These are phyloP conservation scores for Acridotheres tristis DNA, from an alignment of 2,797 vertebrate genomes.

Conservation along the genomic window DNA sequence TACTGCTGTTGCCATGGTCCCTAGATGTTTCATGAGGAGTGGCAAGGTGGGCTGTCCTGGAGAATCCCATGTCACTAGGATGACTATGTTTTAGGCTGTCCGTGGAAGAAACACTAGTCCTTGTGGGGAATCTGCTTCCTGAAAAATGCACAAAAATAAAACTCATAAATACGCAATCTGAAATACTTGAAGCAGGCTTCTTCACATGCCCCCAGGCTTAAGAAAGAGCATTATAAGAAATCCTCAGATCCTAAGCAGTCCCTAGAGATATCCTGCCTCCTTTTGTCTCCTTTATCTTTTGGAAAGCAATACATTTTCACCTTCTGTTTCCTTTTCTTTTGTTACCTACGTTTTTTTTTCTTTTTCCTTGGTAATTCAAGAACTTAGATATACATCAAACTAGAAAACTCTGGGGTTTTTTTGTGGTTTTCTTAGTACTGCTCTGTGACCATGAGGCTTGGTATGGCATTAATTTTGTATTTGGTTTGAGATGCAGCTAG, in stretches of 20 bases:
- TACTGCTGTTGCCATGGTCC: not conserved
- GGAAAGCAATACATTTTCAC: not conserved
- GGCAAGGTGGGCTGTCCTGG: not conserved
- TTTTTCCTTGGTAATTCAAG: not conserved
- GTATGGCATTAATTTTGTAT: not conserved
- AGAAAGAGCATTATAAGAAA: not conserved
- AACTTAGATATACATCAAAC: not conserved
- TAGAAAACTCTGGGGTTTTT: not conserved
- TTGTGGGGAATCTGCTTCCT: not conserved
- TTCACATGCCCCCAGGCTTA: not conserved
- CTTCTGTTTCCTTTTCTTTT: not conserved
- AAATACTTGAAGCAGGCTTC: not conserved
- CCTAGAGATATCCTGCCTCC: not conserved
- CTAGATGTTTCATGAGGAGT: accelerated
- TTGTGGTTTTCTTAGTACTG: not conserved
- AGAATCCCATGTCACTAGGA: not conserved
- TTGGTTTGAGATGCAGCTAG: not conserved
- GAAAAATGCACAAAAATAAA: not conserved
- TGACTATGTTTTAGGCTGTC: not conserved
- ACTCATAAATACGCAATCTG: not conserved
- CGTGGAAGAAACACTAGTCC: not conserved
- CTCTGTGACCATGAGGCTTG: not conserved
- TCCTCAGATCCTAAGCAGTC: not conserved
- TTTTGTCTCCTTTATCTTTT: not conserved
- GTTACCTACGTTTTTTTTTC: not conserved